Conservation (phyloP, 2,888 invertebrate species). For the Pseudococcus jackbeardsleyi region DNA sequence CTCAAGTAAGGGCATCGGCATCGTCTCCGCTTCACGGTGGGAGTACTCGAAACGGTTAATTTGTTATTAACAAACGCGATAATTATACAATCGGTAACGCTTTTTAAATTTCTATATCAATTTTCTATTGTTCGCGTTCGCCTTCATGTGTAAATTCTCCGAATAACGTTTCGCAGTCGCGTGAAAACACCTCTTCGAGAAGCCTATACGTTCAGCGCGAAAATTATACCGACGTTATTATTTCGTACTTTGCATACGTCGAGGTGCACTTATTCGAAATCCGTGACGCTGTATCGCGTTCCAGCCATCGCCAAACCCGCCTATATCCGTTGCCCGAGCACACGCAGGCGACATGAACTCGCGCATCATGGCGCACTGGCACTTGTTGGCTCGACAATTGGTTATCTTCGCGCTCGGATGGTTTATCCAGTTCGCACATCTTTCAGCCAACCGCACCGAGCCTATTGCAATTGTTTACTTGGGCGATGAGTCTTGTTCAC, state of each 20-base stretch:
- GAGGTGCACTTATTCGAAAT: neutral
- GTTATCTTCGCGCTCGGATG: slow-evolving; percentile 28
- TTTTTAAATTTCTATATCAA: neutral
- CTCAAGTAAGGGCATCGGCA: too few relatives aligned
- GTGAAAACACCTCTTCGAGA: neutral
- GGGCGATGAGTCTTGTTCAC: too few relatives aligned
- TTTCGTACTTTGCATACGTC: neutral
- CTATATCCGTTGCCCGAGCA: neutral
- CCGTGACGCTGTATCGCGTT: neutral
- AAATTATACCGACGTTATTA: neutral
- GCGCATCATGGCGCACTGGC: slow-evolving; percentile 7
- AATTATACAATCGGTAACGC: neutral
- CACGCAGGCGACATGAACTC: neutral
- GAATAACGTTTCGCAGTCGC: neutral
- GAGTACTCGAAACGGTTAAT: neutral
- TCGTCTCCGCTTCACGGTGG: neutral
- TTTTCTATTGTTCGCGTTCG: slow-evolving; percentile 12
- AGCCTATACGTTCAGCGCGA: neutral
- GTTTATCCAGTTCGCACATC: slow-evolving; percentile 7
- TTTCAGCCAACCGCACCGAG: neutral
- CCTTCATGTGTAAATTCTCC: neutral
- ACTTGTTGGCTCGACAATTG: slow-evolving; percentile 30
- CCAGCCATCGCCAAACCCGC: neutral
- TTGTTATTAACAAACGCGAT: neutral
- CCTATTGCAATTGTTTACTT: neutral